phyloP scores from a whole-genome alignment of 2,113 vertebrate species.

The Chascanopsetta lugubris region DNA sequence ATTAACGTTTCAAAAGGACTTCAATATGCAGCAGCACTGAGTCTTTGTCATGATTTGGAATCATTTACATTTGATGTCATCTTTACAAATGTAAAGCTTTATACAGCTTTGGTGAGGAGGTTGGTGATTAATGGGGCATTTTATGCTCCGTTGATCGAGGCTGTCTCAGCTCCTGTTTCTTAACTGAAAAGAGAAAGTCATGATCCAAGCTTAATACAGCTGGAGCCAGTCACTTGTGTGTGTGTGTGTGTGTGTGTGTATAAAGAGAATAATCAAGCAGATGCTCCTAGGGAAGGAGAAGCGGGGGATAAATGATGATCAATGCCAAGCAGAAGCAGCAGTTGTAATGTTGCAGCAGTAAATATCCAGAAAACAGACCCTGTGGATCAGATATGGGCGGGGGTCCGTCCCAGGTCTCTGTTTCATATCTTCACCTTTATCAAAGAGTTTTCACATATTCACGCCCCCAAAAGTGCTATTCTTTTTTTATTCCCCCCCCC shows the following conservation, averaged over 20 bases:
- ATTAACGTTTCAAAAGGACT: not conserved
- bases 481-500: slow-evolving; percentile 62
- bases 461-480: not conserved
- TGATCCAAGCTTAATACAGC: not conserved
- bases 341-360: not conserved
- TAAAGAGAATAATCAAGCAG: slow-evolving; percentile 11
- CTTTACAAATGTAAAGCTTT: not conserved
- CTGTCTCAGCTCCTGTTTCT: not conserved
- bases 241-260: not conserved
- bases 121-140: not conserved
- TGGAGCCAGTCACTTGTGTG: too few relatives aligned
- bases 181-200: too few relatives aligned
- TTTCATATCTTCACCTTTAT: slow-evolving; percentile 1
- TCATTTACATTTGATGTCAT: not conserved
- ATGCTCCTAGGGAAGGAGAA: not conserved
- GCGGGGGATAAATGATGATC: too few relatives aligned
- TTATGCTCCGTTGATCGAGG: not conserved
- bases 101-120: not conserved
- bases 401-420: slow-evolving; percentile 17
- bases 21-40: not conserved
- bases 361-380: not conserved
- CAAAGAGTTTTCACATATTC: slow-evolving; percentile 5
- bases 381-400: not conserved
- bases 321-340: slow-evolving; percentile 4
- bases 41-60: not conserved